phyloP scores from a whole-genome alignment of 2,113 vertebrate species.

The Galbula dea region DNA sequence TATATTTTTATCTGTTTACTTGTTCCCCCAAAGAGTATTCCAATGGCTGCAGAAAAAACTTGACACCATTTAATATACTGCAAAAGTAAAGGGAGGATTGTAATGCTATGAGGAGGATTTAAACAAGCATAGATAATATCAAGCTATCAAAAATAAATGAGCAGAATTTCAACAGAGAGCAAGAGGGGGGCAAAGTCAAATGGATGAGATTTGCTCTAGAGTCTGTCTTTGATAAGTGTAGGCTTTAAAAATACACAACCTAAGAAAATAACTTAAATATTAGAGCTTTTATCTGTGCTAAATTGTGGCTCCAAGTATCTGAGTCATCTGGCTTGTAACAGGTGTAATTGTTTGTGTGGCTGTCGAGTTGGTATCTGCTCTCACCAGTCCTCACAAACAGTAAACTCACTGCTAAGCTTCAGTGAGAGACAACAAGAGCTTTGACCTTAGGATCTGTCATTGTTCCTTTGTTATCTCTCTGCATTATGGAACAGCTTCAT shows the following conservation, averaged over 20 bases:
- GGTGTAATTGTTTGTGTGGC: slow-evolving; percentile 9
- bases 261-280: background rate
- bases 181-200: background rate
- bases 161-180: background rate
- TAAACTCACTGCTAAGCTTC: background rate
- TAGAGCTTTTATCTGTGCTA: slow-evolving; percentile 5
- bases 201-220: background rate
- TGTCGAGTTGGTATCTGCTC: background rate
- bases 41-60: background rate
- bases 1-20: background rate
- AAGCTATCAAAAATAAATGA: background rate
- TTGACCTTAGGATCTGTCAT: slow-evolving; percentile 48
- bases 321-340: slow-evolving; percentile 10
- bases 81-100: background rate
- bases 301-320: background rate
- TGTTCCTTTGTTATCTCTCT: slow-evolving; percentile 1
- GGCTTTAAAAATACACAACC: slow-evolving; percentile 26
- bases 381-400: background rate
- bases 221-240: background rate
- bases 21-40: background rate
- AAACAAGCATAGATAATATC: background rate
- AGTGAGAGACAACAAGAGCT: background rate
- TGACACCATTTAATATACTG: background rate
- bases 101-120: background rate
- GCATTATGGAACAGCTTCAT: background rate